These are phyloP conservation scores for Hirtodrosophila trivittata DNA, from an alignment of 2,888 invertebrate species.

Conservation along the genomic window DNA sequence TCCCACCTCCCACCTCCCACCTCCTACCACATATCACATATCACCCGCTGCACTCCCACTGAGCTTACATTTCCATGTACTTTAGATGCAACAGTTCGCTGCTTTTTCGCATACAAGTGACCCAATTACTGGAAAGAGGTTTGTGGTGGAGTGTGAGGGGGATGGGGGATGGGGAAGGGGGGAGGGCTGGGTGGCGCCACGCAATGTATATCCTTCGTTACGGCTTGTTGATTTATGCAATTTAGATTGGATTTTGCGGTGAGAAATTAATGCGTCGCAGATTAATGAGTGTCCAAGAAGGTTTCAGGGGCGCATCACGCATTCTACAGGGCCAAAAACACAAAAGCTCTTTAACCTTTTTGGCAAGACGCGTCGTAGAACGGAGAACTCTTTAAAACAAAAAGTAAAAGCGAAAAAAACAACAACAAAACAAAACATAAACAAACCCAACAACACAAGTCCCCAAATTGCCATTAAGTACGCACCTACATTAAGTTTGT, in stretches of 20 bases:
- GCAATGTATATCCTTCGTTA: slow-evolving; percentile 59
- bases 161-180: slow-evolving; percentile 5
- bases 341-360: slow-evolving; percentile 71
- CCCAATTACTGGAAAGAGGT: slow-evolving; percentile 57
- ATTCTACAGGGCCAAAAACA: slow-evolving; percentile 49
- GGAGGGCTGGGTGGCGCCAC: slow-evolving; percentile 11
- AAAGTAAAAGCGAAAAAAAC: slow-evolving; percentile 38
- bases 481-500: slow-evolving; percentile 62
- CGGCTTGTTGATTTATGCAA: slow-evolving; percentile 79
- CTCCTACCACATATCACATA: background rate
- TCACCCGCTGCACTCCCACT: background rate
- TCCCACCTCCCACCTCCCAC: background rate
- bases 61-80: slow-evolving; percentile 35
- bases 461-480: slow-evolving; percentile 79
- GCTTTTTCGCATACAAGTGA: slow-evolving; percentile 80
- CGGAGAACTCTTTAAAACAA: slow-evolving; percentile 49
- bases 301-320: slow-evolving; percentile 36
- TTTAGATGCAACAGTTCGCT: slow-evolving; percentile 76
- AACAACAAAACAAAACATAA: slow-evolving; percentile 13
- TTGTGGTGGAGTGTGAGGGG: slow-evolving; percentile 2
- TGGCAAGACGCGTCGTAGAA: slow-evolving; percentile 13
- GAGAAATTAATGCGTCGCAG: slow-evolving; percentile 76
- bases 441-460: slow-evolving; percentile 55
- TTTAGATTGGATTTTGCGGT: slow-evolving; percentile 79
- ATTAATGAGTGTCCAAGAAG: slow-evolving; percentile 74